phyloP scores from a whole-genome alignment of 2,888 invertebrate species.

The Branchinecta sandiegonensis region DNA sequence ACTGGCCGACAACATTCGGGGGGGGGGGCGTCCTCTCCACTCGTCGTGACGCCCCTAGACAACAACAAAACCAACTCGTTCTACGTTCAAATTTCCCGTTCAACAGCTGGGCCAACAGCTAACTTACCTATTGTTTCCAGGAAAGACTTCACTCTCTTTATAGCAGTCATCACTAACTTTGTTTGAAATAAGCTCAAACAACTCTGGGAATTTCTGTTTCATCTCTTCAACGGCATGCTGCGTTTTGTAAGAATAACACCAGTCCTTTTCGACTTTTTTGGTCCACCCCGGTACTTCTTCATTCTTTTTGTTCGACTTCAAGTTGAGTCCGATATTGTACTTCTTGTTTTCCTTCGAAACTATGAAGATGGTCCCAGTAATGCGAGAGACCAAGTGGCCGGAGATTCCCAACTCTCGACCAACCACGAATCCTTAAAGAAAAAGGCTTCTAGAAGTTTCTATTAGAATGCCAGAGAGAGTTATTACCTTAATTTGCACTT shows the following conservation, averaged over 20 bases:
- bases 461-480: constrained; percentile 20
- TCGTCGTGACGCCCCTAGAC: too few species aligned
- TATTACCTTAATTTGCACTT: too few species aligned
- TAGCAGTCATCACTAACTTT: constrained; percentile 44
- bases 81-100: too few species aligned
- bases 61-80: too few species aligned
- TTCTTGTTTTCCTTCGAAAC: constrained; percentile 32
- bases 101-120: too few species aligned
- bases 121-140: constrained; percentile 40
- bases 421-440: constrained; percentile 32
- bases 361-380: constrained; percentile 71
- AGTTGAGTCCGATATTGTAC: constrained; percentile 72
- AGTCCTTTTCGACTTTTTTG: constrained; percentile 45
- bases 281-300: constrained; percentile 68
- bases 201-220: constrained; percentile 50
- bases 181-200: constrained; percentile 47
- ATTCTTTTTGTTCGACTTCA: constrained; percentile 68
- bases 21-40: too few species aligned
- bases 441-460: neutral
- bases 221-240: constrained; percentile 44
- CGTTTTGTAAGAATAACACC: constrained; percentile 67
- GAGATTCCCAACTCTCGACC: constrained; percentile 41
- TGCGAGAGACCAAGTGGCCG: constrained; percentile 55
- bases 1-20: too few species aligned
- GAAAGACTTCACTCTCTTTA: constrained; percentile 53